phyloP scores from a whole-genome alignment of 1,140 invertebrate genomes.

The Drosophila novamexicana region DNA sequence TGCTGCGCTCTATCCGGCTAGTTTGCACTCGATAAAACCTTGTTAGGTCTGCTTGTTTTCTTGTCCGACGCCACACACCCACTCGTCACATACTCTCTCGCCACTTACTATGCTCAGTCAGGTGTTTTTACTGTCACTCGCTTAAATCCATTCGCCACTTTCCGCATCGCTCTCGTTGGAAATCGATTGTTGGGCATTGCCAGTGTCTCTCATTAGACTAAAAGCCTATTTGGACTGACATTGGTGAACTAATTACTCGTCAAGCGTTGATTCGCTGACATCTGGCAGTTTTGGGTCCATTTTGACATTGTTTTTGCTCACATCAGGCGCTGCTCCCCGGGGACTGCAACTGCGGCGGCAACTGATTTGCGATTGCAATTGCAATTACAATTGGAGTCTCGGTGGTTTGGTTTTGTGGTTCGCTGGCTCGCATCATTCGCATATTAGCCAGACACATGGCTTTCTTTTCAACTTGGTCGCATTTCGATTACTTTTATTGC shows the following conservation, averaged over 20 bases:
- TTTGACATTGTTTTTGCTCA: conserved; percentile 71
- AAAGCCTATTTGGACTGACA: conserved; percentile 42
- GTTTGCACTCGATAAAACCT: no score
- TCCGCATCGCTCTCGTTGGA: background rate
- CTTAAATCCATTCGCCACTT: background rate
- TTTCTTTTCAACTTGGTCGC: conserved; percentile 28
- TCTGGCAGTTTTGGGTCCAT: conserved; percentile 42
- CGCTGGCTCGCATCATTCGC: conserved; percentile 17
- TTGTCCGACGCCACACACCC: no score
- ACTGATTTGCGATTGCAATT: conserved; percentile 20
- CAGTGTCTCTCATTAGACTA: conserved; percentile 63
- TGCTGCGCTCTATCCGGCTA: no score
- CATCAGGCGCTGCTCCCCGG: conserved; percentile 47
- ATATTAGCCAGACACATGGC: conserved; percentile 33
- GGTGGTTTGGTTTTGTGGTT: background rate
- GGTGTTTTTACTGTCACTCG: no score
- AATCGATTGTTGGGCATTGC: background rate
- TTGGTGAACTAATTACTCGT: conserved; percentile 53
- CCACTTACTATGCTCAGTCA: no score
- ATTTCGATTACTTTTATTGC: conserved; percentile 57
- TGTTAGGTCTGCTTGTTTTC: no score
- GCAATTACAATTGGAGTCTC: background rate
- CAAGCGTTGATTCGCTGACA: conserved; percentile 32
- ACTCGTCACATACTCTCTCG: no score
- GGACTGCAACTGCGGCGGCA: conserved; percentile 34